Conservation (phyloP, 1,140 invertebrate species). For the Probaryconus sp. region DNA sequence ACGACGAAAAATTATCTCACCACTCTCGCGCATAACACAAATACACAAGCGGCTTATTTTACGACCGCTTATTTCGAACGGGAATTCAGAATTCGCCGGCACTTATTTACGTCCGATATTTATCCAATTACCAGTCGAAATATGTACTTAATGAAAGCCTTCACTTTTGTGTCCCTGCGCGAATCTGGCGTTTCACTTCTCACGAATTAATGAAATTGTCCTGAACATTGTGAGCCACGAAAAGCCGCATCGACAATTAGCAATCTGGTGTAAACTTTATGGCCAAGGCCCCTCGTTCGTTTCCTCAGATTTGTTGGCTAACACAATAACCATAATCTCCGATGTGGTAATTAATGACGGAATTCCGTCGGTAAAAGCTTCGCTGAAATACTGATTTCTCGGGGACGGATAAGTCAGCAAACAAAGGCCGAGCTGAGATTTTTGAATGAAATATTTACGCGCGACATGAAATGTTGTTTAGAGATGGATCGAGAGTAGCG, state of each 20-base stretch:
- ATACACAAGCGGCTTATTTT: constrained; percentile 17
- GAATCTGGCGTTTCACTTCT: constrained; percentile 9
- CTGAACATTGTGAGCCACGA: not conserved
- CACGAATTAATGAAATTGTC: constrained; percentile 16
- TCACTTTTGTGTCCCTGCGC: not conserved
- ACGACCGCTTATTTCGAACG: constrained; percentile 10
- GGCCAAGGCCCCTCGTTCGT: not conserved
- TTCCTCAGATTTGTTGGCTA: too few relatives aligned
- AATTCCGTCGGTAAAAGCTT: constrained; percentile 1
- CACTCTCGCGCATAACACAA: constrained; percentile 52
- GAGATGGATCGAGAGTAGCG: constrained; percentile 24
- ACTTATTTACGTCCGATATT: constrained; percentile 48
- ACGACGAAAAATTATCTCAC: constrained; percentile 70
- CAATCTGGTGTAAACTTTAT: constrained; percentile 8
- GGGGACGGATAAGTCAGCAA: too few relatives aligned
- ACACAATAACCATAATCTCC: too few relatives aligned
- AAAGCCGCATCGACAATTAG: constrained; percentile 10
- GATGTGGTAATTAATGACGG: too few relatives aligned
- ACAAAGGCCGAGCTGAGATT: constrained; percentile 10
- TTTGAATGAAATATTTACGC: constrained; percentile 18
- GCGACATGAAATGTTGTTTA: constrained; percentile 42
- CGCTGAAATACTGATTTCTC: too few relatives aligned
- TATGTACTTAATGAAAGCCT: constrained; percentile 7
- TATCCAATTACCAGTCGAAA: constrained; percentile 44
- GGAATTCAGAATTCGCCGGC: constrained; percentile 31